Evolutionary conservation across 1,140 invertebrate genomes (phyloP).

Genomic region (Lasioglossum albipes): DNA sequence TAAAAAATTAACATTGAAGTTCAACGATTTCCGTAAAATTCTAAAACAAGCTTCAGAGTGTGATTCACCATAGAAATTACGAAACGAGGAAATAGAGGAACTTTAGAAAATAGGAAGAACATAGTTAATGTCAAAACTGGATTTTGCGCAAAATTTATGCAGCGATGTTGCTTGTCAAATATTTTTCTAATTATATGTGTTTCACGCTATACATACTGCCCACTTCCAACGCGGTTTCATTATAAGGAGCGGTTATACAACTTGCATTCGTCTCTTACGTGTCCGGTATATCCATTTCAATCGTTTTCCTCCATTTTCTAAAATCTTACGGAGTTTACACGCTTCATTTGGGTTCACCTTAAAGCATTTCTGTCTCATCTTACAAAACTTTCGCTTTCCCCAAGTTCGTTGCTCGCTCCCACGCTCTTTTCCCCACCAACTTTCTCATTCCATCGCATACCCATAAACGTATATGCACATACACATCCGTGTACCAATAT

Average conservation of each 20-base stretch:
- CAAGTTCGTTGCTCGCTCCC: conserved; percentile 2
- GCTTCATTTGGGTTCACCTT: neutral
- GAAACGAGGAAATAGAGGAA: too few relatives aligned
- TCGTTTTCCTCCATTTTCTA: neutral
- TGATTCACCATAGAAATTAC: too few relatives aligned
- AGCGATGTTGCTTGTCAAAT: too few relatives aligned
- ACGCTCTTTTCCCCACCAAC: conserved; percentile 7
- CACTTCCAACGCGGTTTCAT: neutral
- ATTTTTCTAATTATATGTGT: too few relatives aligned
- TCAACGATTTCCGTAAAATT: too few relatives aligned
- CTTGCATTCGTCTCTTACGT: neutral
- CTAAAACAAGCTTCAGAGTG: too few relatives aligned
- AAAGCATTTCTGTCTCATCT: neutral
- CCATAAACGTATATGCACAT: neutral
- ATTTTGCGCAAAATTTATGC: too few relatives aligned
- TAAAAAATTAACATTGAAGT: too few relatives aligned
- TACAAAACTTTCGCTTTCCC: conserved; percentile 1
- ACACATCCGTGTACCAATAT: neutral
- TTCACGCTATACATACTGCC: too few relatives aligned
- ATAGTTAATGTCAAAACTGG: too few relatives aligned
- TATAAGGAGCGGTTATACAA: neutral
- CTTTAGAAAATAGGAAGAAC: too few relatives aligned
- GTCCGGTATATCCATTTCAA: neutral
- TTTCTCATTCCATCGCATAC: neutral
- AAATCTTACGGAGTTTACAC: neutral